A percentile compares a stretch with the other conserved stretches of the same genome.
Conservation (phyloP, 2,888 invertebrate species). For the Meiosimyza decipiens region DNA sequence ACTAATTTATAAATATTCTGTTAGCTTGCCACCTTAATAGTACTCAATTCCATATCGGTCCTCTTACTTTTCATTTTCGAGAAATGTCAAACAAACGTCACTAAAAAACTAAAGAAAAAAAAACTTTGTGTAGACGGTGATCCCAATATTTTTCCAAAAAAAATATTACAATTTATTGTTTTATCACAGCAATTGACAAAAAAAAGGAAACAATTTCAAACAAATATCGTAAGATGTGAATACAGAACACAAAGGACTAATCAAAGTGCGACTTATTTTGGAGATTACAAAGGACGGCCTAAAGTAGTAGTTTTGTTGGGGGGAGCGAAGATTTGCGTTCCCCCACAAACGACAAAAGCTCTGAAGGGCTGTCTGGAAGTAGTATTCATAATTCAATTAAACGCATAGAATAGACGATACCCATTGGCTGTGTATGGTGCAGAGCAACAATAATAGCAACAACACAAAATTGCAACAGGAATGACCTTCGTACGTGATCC, state of each 20-base stretch:
- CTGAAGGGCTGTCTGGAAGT: not conserved
- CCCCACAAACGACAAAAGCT: not conserved
- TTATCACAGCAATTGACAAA: not conserved
- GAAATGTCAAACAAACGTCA: constrained; percentile 25
- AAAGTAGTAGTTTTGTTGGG: no score
- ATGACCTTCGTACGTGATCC: constrained; percentile 82
- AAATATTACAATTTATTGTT: not conserved
- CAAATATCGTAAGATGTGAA: no score
- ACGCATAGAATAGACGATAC: constrained; percentile 1
- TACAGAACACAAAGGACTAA: no score
- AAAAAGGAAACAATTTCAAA: no score
- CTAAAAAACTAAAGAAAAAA: not conserved
- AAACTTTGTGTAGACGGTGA: constrained; percentile 15
- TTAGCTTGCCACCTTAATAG: no score
- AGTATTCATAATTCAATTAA: constrained; percentile 6
- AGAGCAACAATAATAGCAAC: constrained; percentile 28
- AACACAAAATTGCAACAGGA: constrained; percentile 34
- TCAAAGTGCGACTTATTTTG: no score
- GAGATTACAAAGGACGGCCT: no score
- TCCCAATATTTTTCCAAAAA: constrained; percentile 4
- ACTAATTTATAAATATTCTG: no score
- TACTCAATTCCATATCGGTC: constrained; percentile 2
- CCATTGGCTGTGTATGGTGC: not conserved
- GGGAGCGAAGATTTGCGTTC: no score
- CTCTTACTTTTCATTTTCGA: not conserved